A percentile compares a stretch with the other conserved stretches of the same genome.
Conservation (phyloP, 2,888 invertebrate genomes). For the Polymixis lichenea region DNA sequence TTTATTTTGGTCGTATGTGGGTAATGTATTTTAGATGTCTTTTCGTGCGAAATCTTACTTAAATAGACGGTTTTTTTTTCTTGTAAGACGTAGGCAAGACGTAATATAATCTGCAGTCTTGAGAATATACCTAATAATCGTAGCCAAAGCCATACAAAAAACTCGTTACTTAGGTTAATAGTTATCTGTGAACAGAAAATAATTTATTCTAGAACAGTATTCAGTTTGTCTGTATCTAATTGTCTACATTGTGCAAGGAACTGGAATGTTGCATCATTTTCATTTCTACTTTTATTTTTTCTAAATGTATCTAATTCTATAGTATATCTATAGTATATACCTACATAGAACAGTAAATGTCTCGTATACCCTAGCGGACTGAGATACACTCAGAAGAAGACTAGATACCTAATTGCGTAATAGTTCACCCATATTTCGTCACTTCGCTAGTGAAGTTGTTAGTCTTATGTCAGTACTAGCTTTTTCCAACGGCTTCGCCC, state of each 20-base stretch:
- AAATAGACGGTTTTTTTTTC: neutral
- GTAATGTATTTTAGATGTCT: neutral
- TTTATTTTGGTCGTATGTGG: too few relatives aligned
- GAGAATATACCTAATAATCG: neutral
- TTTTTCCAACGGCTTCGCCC: too few relatives aligned
- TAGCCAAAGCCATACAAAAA: neutral
- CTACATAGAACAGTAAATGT: neutral
- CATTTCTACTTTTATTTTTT: neutral
- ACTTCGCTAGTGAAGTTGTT: too few relatives aligned
- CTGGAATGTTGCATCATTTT: constrained; percentile 36
- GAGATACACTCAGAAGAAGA: neutral
- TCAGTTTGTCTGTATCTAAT: constrained; percentile 8
- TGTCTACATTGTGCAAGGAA: constrained; percentile 12
- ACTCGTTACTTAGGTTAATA: neutral
- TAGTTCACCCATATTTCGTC: too few relatives aligned
- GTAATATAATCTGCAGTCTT: neutral
- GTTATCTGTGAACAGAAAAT: neutral
- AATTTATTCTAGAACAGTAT: neutral
- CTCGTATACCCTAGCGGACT: neutral
- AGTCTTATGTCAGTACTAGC: too few relatives aligned
- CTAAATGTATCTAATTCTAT: neutral
- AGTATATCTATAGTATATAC: too few relatives aligned
- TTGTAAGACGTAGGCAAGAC: neutral
- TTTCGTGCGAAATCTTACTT: neutral
- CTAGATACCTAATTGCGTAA: too few relatives aligned